phyloP scores from a whole-genome alignment of 2,888 invertebrate species.

The Lepidochitona cinerea region DNA sequence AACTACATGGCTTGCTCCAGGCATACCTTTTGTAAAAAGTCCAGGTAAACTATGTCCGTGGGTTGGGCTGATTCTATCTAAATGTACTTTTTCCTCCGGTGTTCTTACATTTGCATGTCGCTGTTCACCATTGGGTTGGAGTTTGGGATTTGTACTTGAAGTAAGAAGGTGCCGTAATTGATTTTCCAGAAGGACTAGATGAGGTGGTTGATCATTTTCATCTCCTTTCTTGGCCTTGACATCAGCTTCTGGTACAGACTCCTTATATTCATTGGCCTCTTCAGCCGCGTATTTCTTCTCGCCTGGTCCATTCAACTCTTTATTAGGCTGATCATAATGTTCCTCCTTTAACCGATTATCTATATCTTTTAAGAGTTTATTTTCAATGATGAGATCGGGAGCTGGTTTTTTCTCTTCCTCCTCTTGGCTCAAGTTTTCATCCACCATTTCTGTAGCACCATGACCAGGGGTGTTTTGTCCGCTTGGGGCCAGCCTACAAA shows the following conservation, averaged over 20 bases:
- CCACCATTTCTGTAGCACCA: conserved; percentile 66
- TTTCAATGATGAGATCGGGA: conserved; percentile 40
- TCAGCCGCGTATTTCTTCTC: conserved; percentile 2
- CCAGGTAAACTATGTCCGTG: neutral
- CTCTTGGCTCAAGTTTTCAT: conserved; percentile 64
- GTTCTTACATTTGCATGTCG: neutral
- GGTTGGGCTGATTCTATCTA: neutral
- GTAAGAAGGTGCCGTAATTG: conserved; percentile 49
- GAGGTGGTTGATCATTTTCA: conserved; percentile 4
- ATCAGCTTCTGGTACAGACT: conserved; percentile 11
- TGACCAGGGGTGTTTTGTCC: conserved; percentile 49
- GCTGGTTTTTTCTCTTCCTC: conserved; percentile 50
- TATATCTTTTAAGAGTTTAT: conserved; percentile 37
- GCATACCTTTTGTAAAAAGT: neutral
- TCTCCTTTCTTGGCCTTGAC: conserved; percentile 7
- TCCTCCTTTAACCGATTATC: conserved; percentile 50
- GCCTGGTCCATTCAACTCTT: conserved; percentile 12
- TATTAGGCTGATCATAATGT: conserved; percentile 25
- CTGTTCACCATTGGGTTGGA: neutral
- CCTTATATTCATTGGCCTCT: conserved; percentile 1
- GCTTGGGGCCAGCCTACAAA: conserved; percentile 42
- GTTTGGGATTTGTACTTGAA: neutral
- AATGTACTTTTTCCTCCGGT: neutral
- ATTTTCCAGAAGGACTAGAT: conserved; percentile 40
- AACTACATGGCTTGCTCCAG: neutral